Evolutionary conservation across 2,888 invertebrate species (phyloP).

Genomic region (Noctua fimbriata): DNA sequence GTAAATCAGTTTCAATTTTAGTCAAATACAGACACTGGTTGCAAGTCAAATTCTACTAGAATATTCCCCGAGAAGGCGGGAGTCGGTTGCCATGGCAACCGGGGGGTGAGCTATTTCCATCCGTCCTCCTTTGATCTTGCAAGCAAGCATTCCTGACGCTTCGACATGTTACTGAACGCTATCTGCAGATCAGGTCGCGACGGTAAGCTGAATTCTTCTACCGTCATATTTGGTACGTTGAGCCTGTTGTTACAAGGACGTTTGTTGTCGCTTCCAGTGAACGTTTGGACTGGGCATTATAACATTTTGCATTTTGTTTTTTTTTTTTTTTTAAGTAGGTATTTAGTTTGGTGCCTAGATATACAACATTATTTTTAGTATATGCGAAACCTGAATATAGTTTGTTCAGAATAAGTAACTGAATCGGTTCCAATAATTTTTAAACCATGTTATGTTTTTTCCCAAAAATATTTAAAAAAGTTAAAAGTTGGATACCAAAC

Average conservation of each 20-base stretch:
- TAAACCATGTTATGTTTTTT: too few relatives aligned
- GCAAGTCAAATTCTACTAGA: slow-evolving; percentile 42
- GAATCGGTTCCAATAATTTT: too few relatives aligned
- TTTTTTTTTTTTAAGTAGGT: too few relatives aligned
- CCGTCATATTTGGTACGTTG: slow-evolving; percentile 30
- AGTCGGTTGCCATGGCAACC: slow-evolving; percentile 81
- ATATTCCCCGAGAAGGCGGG: slow-evolving; percentile 67
- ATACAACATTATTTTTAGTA: too few relatives aligned
- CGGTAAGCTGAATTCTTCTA: slow-evolving; percentile 40
- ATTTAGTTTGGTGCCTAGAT: not conserved
- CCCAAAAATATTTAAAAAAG: too few relatives aligned
- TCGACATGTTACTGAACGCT: slow-evolving; percentile 60
- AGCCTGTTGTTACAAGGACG: slow-evolving; percentile 45
- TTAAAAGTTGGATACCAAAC: too few relatives aligned
- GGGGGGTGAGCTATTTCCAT: slow-evolving; percentile 75
- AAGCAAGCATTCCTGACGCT: slow-evolving; percentile 67
- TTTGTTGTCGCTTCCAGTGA: slow-evolving; percentile 18
- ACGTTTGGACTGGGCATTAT: not conserved
- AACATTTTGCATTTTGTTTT: not conserved
- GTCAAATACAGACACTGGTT: slow-evolving; percentile 20
- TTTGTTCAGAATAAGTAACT: too few relatives aligned
- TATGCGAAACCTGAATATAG: too few relatives aligned
- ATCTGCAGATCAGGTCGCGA: slow-evolving; percentile 59
- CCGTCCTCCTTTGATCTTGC: slow-evolving; percentile 74
- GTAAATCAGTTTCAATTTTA: slow-evolving; percentile 26